Evolutionary conservation across 2,888 invertebrate species (phyloP), one percentile per base, ranked within the genome.

Genomic region (Polyommatus iphigenia): DNA sequence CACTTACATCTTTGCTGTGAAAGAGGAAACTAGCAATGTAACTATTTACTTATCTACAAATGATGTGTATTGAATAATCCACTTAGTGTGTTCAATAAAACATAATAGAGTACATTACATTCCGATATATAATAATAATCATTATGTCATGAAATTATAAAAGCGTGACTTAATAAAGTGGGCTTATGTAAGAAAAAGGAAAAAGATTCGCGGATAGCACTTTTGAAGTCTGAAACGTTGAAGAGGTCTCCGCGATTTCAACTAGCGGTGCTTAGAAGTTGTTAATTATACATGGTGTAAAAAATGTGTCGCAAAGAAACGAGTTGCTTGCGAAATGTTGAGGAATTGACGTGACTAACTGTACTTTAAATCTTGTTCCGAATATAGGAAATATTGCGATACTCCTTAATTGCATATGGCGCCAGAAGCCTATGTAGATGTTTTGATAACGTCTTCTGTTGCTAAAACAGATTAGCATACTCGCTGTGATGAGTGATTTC

Each of bases 301-400:
- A 81, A 83, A 85, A 76, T 79, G 78, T 80, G 78, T 79, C 80
- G 77, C 78, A 75, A 71, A 78, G 78, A 79, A 86, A 87, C 85
- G 78, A 85, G 87, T 87, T 87, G 84, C 86, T 86, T 85, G 85
- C 85, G 85, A 88, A 87, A 88, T 86, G 83, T 36, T 80, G 83
- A 86, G 57, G 57, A 72, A 77, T 57, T 77, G 77, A 20, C 54
- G 57, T 77, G 54, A 77, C 54, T 71, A 77, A 77, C 77, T 77
- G 72, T 72, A 72, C 20, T 36, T 54, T 50, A 50, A 46, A 41
- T 71, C 72, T 54, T 32, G 72, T 57, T 29, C 54, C 75, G 46
- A 54, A 54, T 75, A 46, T 29, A 75, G 29, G 29, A 75, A 54
- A 75, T 75, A 75, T 75, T 50, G 54, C 24, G 50, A 54, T 54